phyloP scores from a whole-genome alignment of 2,888 invertebrate genomes.

The Idaea dimidiata region DNA sequence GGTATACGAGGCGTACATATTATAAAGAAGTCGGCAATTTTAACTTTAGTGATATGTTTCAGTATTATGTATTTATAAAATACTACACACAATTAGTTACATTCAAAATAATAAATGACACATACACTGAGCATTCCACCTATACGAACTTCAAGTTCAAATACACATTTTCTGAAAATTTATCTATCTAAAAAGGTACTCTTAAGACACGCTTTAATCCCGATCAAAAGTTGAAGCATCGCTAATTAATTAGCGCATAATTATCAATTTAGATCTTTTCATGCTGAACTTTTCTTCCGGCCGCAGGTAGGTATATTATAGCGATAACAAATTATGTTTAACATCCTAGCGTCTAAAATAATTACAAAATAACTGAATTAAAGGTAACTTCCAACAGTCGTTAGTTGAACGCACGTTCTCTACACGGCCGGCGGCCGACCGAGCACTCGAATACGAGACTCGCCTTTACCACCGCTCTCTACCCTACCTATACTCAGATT shows the following conservation, averaged over 20 bases:
- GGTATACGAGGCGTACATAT: neutral
- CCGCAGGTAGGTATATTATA: conserved; percentile 47
- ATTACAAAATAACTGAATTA: conserved; percentile 74
- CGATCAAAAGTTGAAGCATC: conserved; percentile 4
- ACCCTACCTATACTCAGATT: conserved; percentile 32
- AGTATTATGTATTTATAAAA: conserved; percentile 15
- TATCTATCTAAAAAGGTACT: conserved; percentile 73
- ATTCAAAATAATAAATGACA: conserved; percentile 10
- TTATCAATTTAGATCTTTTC: conserved; percentile 25
- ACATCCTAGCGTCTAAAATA: conserved; percentile 69
- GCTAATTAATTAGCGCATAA: conserved; percentile 9
- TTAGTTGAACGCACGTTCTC: conserved; percentile 25
- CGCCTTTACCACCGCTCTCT: conserved; percentile 10
- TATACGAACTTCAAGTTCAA: conserved; percentile 23
- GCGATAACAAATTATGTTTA: conserved; percentile 68
- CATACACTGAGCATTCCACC: conserved; percentile 1
- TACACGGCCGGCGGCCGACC: conserved; percentile 11
- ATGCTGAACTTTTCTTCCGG: conserved; percentile 77
- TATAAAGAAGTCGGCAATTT: neutral
- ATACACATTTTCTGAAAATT: conserved; percentile 30
- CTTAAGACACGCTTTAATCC: conserved; percentile 57
- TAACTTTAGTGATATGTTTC: conserved; percentile 28
- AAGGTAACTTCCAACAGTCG: conserved; percentile 76
- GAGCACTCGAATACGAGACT: conserved; percentile 5
- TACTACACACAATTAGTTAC: conserved; percentile 24